Percentiles rank a stretch among this genome's conserved stretches.
Conservation (phyloP, 1,140 invertebrate genomes). For the Anadara kagoshimensis region DNA sequence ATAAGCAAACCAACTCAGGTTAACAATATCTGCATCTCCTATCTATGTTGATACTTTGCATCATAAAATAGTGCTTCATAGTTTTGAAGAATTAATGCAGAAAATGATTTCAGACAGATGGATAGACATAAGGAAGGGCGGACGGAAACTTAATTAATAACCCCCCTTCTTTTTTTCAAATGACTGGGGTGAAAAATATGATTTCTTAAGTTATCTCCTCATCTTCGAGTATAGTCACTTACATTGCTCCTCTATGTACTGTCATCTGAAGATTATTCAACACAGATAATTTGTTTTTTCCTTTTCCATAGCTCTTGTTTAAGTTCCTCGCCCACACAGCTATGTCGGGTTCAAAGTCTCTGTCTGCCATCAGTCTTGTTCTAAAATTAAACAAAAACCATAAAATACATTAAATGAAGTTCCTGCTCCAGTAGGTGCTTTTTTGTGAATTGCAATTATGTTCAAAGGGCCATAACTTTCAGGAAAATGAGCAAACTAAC, state of each 20-base stretch:
- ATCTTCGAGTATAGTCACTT: slow-evolving; percentile 75
- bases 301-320: slow-evolving; percentile 90
- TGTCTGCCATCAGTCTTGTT: no score
- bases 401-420: no score
- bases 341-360: neutral
- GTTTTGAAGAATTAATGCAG: neutral
- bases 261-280: slow-evolving; percentile 92
- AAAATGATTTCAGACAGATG: no score
- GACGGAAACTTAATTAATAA: neutral
- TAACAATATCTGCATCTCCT: no score
- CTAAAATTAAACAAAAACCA: no score
- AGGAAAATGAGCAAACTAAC: no score
- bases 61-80: neutral
- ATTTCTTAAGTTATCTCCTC: neutral
- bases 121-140: neutral
- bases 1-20: no score
- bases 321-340: slow-evolving; percentile 78
- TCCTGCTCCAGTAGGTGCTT: no score
- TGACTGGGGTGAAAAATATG: slow-evolving; percentile 18
- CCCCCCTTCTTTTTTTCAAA: neutral
- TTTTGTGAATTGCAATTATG: no score
- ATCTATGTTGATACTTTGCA: no score
- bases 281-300: slow-evolving; percentile 87
- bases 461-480: no score
- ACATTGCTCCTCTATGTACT: slow-evolving; percentile 93